Evolutionary conservation across 2,888 invertebrate species (phyloP).

Genomic region (Sipunculus nudus): DNA sequence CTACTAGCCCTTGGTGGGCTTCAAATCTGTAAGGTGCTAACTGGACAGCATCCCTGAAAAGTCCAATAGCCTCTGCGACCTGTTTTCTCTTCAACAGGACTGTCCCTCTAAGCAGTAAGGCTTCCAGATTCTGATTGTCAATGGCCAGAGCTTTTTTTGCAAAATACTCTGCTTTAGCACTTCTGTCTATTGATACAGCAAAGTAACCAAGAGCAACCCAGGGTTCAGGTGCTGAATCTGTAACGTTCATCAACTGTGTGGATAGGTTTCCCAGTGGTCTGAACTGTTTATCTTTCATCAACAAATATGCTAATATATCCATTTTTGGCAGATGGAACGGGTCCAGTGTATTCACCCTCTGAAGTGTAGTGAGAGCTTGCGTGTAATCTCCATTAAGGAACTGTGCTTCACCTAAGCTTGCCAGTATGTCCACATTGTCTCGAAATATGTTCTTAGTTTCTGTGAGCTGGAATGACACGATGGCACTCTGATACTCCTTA

Average conservation of each 20-base stretch:
- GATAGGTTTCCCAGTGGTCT: slow-evolving; percentile 75
- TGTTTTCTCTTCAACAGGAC: slow-evolving; percentile 76
- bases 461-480: slow-evolving; percentile 74
- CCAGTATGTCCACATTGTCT: slow-evolving; percentile 76
- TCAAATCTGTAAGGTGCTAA: slow-evolving; percentile 76
- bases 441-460: slow-evolving; percentile 69
- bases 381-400: slow-evolving; percentile 78
- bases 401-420: slow-evolving; percentile 78
- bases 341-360: slow-evolving; percentile 69
- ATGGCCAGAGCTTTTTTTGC: slow-evolving; percentile 77
- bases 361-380: slow-evolving; percentile 71
- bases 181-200: slow-evolving; percentile 74
- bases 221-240: slow-evolving; percentile 74
- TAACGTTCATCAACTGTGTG: slow-evolving; percentile 67
- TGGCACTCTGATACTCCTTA: slow-evolving; percentile 76
- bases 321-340: slow-evolving; percentile 73
- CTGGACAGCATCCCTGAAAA: slow-evolving; percentile 75
- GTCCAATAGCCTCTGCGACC: slow-evolving; percentile 74
- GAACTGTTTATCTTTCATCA: slow-evolving; percentile 72
- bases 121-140: slow-evolving; percentile 77
- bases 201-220: slow-evolving; percentile 82
- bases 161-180: slow-evolving; percentile 77
- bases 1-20: slow-evolving; percentile 80
- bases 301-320: slow-evolving; percentile 74
- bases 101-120: slow-evolving; percentile 78